Base-by-base conservation (phyloP, 2,113 vertebrate species). In the Callaeas wilsoni region DNA sequence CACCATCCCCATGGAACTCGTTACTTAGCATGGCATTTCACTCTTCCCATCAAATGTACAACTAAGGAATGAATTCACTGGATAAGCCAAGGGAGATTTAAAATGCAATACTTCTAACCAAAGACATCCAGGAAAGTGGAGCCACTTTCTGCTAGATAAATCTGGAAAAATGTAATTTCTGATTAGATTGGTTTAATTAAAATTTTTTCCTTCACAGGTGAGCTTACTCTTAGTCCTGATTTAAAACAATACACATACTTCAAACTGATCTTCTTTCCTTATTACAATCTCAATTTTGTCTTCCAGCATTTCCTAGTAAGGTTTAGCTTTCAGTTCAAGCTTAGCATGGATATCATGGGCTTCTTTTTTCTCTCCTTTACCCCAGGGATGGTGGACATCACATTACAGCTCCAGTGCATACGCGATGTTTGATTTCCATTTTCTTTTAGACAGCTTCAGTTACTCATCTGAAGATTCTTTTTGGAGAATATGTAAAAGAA, bases 1-100 rank as follows among this genome's bases (percentile, higher is more conserved):
- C 63, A 73, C 18, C 3, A 42, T 13, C 46, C 44, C 37, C 53
- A 55, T 1, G 56, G 77, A 90, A 93, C 75, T 41, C n/a, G 1
- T 44, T 68, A 46, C 64, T 52, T 60, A 37, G 32, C 1, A 0
- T 37, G 68, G 64, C 56, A 71, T 88, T 96, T 95, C 67, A 86
- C 23, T 68, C 57, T 69, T 92, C 21, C 76, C 44, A 63, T 63
- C 70, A 84, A 71, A 75, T 14, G 32, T 52, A 37, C 14, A 59
- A 21, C 26, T 27, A 75, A 78, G 26, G 7, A 80, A 92, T 33
- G 20, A 93, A 78, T 84, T 68, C 46, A 71, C 25, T 53, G 44
- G 53, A 46, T 79, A 82, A 76, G 25, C 13, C 68, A 89, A 89
- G 53, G 56, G 44, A 91, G 37, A 84, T 50, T 84, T 71, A 87